Percentiles rank a stretch among this genome's conserved stretches.
phyloP scores from a whole-genome alignment of 2,797 vertebrate species.

The Falco columbarius region DNA sequence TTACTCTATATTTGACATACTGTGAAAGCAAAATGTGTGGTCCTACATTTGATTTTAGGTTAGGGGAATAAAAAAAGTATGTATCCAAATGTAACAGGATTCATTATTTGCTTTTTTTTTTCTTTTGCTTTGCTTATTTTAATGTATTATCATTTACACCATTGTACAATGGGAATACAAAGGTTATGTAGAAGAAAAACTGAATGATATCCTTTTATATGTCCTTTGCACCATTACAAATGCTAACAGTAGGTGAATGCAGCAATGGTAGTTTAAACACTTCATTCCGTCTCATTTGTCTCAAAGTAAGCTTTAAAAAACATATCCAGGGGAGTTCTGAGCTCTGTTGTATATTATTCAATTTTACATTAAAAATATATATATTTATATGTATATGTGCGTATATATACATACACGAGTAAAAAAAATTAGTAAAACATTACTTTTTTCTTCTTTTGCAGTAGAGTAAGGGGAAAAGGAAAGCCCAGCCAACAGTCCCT shows the following conservation, averaged over 20 bases:
- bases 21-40: neutral
- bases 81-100: neutral
- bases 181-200: neutral
- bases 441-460: neutral
- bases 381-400: neutral
- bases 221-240: neutral
- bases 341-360: neutral
- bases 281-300: neutral
- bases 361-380: neutral
- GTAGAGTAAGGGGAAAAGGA: neutral
- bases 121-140: neutral
- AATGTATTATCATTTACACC: neutral
- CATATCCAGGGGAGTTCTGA: neutral
- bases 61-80: neutral
- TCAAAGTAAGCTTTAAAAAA: neutral
- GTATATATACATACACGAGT: neutral
- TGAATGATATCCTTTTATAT: neutral
- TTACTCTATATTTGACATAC: neutral
- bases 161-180: neutral
- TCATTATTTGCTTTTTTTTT: neutral
- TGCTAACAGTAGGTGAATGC: neutral
- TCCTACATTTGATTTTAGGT: neutral
- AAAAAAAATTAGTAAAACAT: neutral
- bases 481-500: rapidly evolving
- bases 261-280: neutral